Evolutionary conservation across 1,140 invertebrate species (phyloP).

Genomic region (Gryon sp.): DNA sequence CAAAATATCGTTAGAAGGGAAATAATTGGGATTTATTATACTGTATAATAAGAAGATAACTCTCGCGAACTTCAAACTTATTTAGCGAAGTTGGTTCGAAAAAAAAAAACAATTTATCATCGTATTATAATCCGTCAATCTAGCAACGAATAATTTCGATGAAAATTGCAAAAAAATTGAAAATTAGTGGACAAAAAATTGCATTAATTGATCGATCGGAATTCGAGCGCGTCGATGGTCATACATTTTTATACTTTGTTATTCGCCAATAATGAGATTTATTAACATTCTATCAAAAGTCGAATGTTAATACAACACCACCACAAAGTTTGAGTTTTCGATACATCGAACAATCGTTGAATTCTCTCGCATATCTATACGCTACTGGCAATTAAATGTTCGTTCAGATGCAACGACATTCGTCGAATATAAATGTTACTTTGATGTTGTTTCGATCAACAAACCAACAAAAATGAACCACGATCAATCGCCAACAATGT

Average conservation of each 20-base stretch:
- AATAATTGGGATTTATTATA: slow-evolving; percentile 28
- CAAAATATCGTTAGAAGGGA: slow-evolving; percentile 18
- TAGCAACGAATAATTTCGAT: neutral
- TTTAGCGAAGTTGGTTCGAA: neutral
- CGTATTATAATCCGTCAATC: too few species aligned
- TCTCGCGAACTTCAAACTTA: slow-evolving; percentile 4
- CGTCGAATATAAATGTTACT: slow-evolving; percentile 39
- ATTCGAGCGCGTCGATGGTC: too few species aligned
- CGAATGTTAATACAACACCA: slow-evolving; percentile 5
- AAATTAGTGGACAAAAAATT: too few species aligned
- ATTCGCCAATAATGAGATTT: too few species aligned
- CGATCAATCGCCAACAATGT: neutral
- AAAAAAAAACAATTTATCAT: neutral
- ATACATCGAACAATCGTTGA: slow-evolving; percentile 11
- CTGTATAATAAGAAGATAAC: slow-evolving; percentile 6
- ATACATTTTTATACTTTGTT: too few species aligned
- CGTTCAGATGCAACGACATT: slow-evolving; percentile 28
- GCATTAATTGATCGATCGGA: slow-evolving; percentile 1
- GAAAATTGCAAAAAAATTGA: too few species aligned
- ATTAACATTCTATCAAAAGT: too few species aligned
- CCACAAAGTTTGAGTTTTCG: neutral
- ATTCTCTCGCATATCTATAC: slow-evolving; percentile 8
- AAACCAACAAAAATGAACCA: slow-evolving; percentile 14
- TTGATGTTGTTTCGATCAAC: slow-evolving; percentile 36
- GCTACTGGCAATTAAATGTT: slow-evolving; percentile 38